Evolutionary conservation across 2,888 invertebrate species (phyloP).

Genomic region (Ceramica pisi): DNA sequence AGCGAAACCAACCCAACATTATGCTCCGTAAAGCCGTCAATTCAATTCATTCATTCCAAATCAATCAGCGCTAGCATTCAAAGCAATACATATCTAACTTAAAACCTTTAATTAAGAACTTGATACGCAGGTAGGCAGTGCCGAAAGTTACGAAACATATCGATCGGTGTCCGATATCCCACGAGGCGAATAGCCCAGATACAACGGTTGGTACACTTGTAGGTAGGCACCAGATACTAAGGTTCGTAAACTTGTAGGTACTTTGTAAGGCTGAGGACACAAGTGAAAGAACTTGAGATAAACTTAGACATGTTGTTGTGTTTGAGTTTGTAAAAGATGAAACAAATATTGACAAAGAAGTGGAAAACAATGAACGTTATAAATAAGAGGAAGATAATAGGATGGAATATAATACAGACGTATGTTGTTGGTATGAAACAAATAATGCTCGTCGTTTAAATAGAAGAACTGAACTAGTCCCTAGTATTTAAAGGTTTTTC

Average conservation of each 20-base stretch:
- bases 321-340: conserved; percentile 6
- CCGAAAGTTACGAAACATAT: conserved; percentile 58
- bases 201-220: conserved; percentile 41
- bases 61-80: conserved; percentile 31
- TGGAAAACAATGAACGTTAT: neutral
- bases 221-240: conserved; percentile 13
- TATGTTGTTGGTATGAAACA: neutral
- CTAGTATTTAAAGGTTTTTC: no score
- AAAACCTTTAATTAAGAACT: conserved; percentile 58
- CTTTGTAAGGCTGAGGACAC: conserved; percentile 36
- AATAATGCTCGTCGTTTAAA: neutral
- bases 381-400: neutral
- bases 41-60: conserved; percentile 8
- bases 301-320: conserved; percentile 4
- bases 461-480: neutral
- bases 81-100: conserved; percentile 46
- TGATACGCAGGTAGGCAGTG: conserved; percentile 38
- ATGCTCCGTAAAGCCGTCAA: neutral
- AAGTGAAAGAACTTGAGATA: conserved; percentile 42
- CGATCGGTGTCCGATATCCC: conserved; percentile 65
- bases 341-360: neutral
- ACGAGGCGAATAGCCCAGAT: conserved; percentile 56
- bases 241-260: conserved; percentile 30
- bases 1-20: neutral
- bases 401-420: neutral